Evolutionary conservation across 2,113 vertebrate genomes (phyloP).

Genomic region (Sturnira hondurensis): DNA sequence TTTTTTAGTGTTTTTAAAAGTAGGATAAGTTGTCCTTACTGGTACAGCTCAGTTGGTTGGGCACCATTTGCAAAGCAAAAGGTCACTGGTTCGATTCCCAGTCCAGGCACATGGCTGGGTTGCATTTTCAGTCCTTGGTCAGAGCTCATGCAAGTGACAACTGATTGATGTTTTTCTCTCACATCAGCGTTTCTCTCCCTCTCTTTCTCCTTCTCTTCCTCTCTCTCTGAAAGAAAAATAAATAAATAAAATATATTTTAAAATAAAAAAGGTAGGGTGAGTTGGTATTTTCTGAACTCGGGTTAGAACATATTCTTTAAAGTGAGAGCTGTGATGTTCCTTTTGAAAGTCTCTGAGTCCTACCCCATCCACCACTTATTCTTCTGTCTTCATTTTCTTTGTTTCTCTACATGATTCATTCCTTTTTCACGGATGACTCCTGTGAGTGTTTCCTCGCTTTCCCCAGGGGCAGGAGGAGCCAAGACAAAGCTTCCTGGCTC

Average conservation of each 20-base stretch:
- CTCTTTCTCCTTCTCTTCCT: too few species aligned
- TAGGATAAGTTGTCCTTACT: not conserved
- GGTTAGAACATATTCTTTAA: not conserved
- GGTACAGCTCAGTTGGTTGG: too few species aligned
- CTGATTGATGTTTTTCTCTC: too few species aligned
- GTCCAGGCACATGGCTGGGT: too few species aligned
- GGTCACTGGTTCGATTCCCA: too few species aligned
- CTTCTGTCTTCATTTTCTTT: conserved; percentile 40
- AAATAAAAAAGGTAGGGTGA: not conserved
- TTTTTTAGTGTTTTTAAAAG: conserved; percentile 1
- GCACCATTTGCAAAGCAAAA: too few species aligned
- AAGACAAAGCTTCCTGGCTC: not conserved
- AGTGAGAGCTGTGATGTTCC: not conserved
- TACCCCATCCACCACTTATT: not conserved
- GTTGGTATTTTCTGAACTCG: conserved; percentile 1
- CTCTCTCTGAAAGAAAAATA: too few species aligned
- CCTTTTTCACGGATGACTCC: conserved; percentile 73
- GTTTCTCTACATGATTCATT: conserved; percentile 50
- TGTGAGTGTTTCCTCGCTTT: conserved; percentile 64
- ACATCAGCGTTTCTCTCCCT: too few species aligned
- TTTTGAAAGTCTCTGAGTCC: not conserved
- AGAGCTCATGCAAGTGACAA: too few species aligned
- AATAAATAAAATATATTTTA: too few species aligned
- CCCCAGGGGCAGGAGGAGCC: conserved; percentile 63
- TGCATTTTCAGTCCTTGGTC: too few species aligned